phyloP scores from a whole-genome alignment of 2,113 vertebrate species.

The Acrocephalus arundinaceus region DNA sequence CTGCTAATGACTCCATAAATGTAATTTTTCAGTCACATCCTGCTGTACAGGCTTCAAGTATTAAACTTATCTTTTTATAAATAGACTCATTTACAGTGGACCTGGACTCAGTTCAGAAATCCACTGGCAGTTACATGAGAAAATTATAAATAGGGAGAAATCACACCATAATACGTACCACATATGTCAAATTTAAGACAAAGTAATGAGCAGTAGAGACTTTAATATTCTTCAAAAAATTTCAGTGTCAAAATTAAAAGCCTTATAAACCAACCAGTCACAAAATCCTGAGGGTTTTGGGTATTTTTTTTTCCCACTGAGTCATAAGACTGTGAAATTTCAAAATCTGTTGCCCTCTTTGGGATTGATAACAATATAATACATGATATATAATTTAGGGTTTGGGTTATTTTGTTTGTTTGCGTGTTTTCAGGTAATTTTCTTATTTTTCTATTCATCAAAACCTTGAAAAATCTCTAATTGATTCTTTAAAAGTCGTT shows the following conservation, averaged over 20 bases:
- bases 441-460: background rate
- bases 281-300: background rate
- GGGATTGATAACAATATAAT: background rate
- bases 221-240: background rate
- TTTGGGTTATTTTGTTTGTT: background rate
- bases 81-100: background rate
- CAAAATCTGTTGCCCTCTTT: background rate
- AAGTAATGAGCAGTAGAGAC: background rate
- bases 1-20: background rate
- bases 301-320: too few relatives aligned
- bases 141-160: background rate
- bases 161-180: background rate
- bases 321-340: background rate
- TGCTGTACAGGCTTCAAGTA: background rate
- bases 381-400: background rate
- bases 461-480: background rate
- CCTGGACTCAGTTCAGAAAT: background rate
- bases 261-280: background rate
- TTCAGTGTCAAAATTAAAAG: background rate
- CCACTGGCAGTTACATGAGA: background rate
- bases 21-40: background rate
- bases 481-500: background rate
- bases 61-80: background rate
- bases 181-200: background rate
- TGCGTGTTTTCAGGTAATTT: background rate